Conservation (phyloP, 2,113 vertebrate species). For the Astur gentilis region DNA sequence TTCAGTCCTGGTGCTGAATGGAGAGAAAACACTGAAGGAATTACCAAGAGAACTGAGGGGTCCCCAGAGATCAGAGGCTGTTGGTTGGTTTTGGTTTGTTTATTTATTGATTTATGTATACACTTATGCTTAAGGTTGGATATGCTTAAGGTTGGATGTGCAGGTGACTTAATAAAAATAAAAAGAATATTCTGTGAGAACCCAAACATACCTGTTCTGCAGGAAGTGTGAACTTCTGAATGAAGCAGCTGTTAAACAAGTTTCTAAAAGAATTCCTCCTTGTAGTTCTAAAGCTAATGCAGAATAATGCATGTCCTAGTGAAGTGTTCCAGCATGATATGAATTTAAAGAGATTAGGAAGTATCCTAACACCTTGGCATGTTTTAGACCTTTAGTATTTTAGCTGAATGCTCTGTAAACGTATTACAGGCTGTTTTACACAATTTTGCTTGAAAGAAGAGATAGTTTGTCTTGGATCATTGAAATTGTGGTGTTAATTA, state of each 20-base stretch:
- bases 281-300: background rate
- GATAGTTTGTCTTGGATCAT: background rate
- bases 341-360: background rate
- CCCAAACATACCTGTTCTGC: background rate
- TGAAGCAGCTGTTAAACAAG: conserved; percentile 1
- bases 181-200: background rate
- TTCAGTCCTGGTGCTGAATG: background rate
- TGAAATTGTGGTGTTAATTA: background rate
- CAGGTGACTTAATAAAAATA: background rate
- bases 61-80: background rate
- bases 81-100: background rate
- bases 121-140: background rate
- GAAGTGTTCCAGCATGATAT: background rate
- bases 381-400: background rate
- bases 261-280: background rate
- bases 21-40: background rate
- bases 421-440: background rate
- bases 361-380: background rate
- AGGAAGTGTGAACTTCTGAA: background rate
- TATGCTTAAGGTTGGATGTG: background rate
- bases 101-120: background rate
- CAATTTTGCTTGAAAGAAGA: background rate
- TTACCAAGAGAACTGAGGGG: background rate
- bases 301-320: background rate
- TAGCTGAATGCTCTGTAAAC: background rate